Base-by-base conservation (phyloP, 2,113 vertebrate species). In the Crotalus tigris region DNA sequence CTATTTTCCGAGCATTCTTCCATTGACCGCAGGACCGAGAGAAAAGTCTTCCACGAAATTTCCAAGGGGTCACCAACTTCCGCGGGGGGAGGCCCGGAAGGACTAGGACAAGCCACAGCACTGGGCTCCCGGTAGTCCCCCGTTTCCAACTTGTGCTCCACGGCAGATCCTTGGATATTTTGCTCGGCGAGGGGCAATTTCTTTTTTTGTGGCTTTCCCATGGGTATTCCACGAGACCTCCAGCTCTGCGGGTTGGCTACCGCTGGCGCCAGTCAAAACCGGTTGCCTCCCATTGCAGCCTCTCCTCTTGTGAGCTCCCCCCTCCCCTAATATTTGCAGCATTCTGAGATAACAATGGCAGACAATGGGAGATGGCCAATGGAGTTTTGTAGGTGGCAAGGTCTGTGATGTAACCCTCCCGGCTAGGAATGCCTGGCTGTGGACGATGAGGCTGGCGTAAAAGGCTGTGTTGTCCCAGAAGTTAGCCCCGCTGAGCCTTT, bases 201-300 rank as follows among this genome's bases (percentile, higher is more conserved):
- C 51, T 75, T 87, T 92, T 92, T 64, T 9, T 21, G 33, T 46
- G 94, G 64, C 85, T 93, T 92, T 81, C 57, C 53, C 87, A 23
- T 57, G 39, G 21, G 5, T 86, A 44, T 2, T 86, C 39, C 23
- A 86, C n/a, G 0, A 46, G 91, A 59, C 19, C 33, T 17, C 12
- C 51, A 19, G 39, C 46, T 33, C 54, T 0, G 1, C 46, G 46
- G 9, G 1, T 24, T 33, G n/a, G 59, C 87, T 90, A 91, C 26
- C 57, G 1, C 24, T 19, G 54, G 26, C 26, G 23, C 69, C 54
- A 23, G 7, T 93, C 9, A 2, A 69, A 51, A 90, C 75, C 2
- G 87, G 85, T n/a, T 86, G 49, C 54, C 61, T 2, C 1, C 53
- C 55, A 88, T 55, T 24, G 1, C 9, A 24, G 59, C 19, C 51